Evolutionary conservation across 1,140 invertebrate genomes (phyloP).

Genomic region (Panonychus citri): DNA sequence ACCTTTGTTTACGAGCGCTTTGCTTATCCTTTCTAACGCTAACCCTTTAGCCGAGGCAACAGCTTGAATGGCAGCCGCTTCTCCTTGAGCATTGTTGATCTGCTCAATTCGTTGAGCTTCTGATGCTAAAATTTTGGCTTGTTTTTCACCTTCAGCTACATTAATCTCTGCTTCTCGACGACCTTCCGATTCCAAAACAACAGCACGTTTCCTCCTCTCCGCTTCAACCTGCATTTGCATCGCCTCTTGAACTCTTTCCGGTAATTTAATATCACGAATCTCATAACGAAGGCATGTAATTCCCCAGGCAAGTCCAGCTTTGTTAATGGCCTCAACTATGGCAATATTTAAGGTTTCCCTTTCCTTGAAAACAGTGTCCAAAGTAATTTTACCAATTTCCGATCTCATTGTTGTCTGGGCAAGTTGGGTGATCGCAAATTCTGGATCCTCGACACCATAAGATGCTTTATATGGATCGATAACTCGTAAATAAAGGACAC

Average conservation of each 20-base stretch:
- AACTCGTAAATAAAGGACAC: conserved; percentile 82
- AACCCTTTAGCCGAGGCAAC: conserved; percentile 59
- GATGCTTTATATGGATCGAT: conserved; percentile 82
- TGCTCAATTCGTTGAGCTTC: conserved; percentile 25
- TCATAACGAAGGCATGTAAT: conserved; percentile 92
- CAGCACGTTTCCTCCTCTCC: conserved; percentile 81
- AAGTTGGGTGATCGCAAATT: conserved; percentile 94
- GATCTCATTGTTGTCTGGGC: conserved; percentile 98
- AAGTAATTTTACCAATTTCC: conserved; percentile 88
- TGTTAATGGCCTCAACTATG: conserved; percentile 89
- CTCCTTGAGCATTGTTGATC: conserved; percentile 34
- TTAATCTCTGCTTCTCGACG: conserved; percentile 79
- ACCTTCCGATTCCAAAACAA: conserved; percentile 91
- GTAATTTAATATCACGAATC: conserved; percentile 89
- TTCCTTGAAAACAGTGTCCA: conserved; percentile 92
- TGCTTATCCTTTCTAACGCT: conserved; percentile 46
- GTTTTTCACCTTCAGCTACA: conserved; percentile 82
- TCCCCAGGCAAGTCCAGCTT: conserved; percentile 92
- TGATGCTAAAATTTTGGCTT: conserved; percentile 71
- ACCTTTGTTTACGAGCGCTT: conserved; percentile 32
- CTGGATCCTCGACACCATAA: conserved; percentile 97
- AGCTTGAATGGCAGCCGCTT: conserved; percentile 60
- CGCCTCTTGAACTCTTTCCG: conserved; percentile 77
- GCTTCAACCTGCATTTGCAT: conserved; percentile 99
- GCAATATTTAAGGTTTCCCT: conserved; percentile 81